These are phyloP conservation scores for Bungarus multicinctus DNA, from an alignment of 2,113 vertebrate species.

Conservation along the genomic window DNA sequence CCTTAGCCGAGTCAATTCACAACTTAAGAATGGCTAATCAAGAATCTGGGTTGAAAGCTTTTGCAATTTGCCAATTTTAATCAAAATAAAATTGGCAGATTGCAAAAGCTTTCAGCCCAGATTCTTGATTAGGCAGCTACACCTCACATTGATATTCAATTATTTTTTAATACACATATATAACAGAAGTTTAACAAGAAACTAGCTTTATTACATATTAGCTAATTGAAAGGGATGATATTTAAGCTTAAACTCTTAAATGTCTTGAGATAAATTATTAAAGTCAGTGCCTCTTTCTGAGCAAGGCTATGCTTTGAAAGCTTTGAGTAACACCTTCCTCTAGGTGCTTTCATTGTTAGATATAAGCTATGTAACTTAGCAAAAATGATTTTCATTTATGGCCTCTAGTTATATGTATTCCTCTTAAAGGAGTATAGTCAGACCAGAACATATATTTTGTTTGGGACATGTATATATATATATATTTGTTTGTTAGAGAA, in stretches of 20 bases:
- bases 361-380: no score
- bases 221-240: not conserved
- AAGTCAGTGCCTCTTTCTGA: not conserved
- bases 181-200: not conserved
- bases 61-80: not conserved
- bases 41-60: not conserved
- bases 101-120: no score
- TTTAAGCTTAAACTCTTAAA: not conserved
- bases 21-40: not conserved
- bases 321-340: not conserved
- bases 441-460: no score
- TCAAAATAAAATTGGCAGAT: no score
- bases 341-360: not conserved
- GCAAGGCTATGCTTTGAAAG: not conserved
- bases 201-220: not conserved
- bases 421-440: no score
- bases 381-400: no score
- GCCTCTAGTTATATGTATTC: no score
- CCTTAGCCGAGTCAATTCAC: not conserved
- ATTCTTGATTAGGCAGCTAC: not conserved
- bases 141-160: not conserved
- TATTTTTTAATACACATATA: not conserved
- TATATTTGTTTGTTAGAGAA: no score
- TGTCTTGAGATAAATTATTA: not conserved
- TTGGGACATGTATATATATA: no score